Conservation (phyloP, 1,140 invertebrate species). For the Drosophila tropicalis region DNA sequence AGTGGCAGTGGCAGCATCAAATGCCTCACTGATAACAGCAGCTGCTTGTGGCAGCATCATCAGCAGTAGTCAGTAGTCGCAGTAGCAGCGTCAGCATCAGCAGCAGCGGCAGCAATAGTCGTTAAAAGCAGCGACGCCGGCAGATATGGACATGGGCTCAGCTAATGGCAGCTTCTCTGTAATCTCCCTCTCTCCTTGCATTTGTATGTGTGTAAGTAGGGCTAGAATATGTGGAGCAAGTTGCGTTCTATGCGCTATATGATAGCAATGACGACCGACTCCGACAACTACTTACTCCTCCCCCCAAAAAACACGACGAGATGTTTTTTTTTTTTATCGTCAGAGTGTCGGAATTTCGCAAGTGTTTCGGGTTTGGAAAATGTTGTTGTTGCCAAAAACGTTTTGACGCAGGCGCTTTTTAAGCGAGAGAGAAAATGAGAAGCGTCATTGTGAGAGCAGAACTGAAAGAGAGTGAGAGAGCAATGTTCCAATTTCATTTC, state of each 20-base stretch:
- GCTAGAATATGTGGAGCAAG: constrained; percentile 78
- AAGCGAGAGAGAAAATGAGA: constrained; percentile 10
- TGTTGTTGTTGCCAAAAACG: constrained; percentile 22
- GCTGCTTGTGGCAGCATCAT: constrained; percentile 54
- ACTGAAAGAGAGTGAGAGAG: neutral
- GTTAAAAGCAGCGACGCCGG: constrained; percentile 46
- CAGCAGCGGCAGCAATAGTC: constrained; percentile 18
- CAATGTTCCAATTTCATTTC: constrained; percentile 46
- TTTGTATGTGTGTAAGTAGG: constrained; percentile 68
- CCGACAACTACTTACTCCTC: constrained; percentile 39
- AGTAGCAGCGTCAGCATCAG: constrained; percentile 29
- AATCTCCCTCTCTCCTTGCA: constrained; percentile 48
- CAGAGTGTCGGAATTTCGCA: constrained; percentile 48
- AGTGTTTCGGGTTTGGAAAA: constrained; percentile 3
- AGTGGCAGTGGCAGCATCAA: neutral
- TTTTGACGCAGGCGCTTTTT: constrained; percentile 27
- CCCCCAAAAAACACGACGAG: neutral
- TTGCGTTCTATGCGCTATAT: constrained; percentile 45
- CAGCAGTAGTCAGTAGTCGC: constrained; percentile 29
- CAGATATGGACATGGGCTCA: constrained; percentile 25
- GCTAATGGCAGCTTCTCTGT: constrained; percentile 60
- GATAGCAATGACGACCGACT: constrained; percentile 6
- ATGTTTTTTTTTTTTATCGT: constrained; percentile 4
- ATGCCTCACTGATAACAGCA: constrained; percentile 63
- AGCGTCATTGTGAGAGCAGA: neutral